phyloP scores from a whole-genome alignment of 2,888 invertebrate species.

The Morinoia aosen region DNA sequence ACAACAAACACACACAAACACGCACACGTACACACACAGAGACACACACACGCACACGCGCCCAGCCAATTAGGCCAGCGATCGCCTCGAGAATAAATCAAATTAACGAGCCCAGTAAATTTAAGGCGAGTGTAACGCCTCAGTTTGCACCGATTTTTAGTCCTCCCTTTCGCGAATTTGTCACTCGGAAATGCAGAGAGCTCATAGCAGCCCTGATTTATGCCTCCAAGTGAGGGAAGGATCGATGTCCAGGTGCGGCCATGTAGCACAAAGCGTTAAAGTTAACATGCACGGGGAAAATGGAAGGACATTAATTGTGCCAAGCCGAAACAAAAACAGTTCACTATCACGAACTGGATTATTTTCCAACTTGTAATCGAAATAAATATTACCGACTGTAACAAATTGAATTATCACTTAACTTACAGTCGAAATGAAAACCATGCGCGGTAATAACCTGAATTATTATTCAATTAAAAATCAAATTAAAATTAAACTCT shows the following conservation, averaged over 20 bases:
- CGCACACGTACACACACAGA: no score
- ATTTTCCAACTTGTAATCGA: background rate
- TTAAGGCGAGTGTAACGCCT: background rate
- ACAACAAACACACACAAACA: no score
- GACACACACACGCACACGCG: no score
- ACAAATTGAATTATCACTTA: background rate
- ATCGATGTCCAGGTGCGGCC: background rate
- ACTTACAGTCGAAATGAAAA: no score
- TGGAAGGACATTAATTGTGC: no score
- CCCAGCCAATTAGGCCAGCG: no score
- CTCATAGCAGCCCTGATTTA: background rate
- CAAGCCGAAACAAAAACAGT: no score
- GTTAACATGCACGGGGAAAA: no score
- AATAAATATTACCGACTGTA: background rate
- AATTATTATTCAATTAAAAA: no score
- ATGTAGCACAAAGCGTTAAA: background rate
- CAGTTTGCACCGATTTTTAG: slow-evolving; percentile 4
- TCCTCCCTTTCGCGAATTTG: background rate
- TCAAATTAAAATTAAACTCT: no score
- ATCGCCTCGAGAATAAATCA: background rate
- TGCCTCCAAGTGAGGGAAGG: background rate
- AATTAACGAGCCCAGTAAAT: background rate
- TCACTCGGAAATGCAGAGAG: background rate
- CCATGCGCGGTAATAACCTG: no score
- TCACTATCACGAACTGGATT: background rate